These are phyloP conservation scores for Xyrichtys novacula DNA, from an alignment of 2,797 vertebrate genomes.

Conservation along the genomic window DNA sequence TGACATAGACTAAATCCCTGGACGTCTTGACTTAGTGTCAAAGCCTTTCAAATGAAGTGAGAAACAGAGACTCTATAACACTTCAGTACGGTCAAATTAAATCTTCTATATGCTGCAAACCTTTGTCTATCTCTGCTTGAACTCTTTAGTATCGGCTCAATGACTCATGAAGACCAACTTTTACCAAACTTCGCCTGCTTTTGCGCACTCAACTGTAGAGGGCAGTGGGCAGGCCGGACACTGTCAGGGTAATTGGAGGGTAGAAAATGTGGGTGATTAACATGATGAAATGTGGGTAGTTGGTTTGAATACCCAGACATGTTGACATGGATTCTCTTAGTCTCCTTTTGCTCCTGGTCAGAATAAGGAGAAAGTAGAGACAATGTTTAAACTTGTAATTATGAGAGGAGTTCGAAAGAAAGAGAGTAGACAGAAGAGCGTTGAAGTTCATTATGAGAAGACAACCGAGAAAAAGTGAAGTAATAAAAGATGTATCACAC, in stretches of 20 bases:
- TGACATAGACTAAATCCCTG: background rate
- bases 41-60: conserved; percentile 7
- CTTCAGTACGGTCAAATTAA: conserved; percentile 11
- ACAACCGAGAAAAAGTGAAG: background rate
- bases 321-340: conserved; percentile 1
- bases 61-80: no score
- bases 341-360: background rate
- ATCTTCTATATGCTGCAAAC: background rate
- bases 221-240: background rate
- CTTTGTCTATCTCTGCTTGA: conserved; percentile 11
- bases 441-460: conserved; percentile 9
- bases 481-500: conserved; percentile 1
- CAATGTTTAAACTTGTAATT: conserved; percentile 40
- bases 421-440: conserved; percentile 2
- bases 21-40: conserved; percentile 21
- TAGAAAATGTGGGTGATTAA: conserved; percentile 29
- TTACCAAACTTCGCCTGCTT: conserved; percentile 14
- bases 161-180: conserved; percentile 40
- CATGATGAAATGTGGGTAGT: conserved; percentile 9
- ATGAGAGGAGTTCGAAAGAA: background rate
- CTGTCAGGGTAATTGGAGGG: conserved; percentile 27
- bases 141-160: conserved; percentile 16
- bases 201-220: conserved; percentile 3
- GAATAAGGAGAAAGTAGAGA: conserved; percentile 1
- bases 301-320: conserved; percentile 13